Conservation (phyloP, 2,888 invertebrate genomes). For the Mesorhabditis spiculigera region DNA sequence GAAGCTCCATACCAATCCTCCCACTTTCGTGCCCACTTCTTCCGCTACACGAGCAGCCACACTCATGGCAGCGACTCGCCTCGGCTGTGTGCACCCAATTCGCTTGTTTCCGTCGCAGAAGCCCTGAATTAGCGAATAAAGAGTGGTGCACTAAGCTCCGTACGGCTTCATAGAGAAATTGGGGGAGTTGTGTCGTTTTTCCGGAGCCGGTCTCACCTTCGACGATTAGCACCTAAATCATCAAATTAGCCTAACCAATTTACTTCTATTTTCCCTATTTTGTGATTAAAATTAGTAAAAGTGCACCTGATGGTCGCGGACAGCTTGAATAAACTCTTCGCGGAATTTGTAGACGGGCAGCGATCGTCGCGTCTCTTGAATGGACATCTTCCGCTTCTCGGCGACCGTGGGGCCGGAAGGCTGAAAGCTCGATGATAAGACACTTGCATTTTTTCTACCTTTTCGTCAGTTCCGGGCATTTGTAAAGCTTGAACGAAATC, state of each 20-base stretch:
- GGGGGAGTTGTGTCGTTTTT: constrained; percentile 67
- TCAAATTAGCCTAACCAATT: constrained; percentile 11
- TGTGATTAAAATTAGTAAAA: constrained; percentile 3
- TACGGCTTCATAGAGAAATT: constrained; percentile 65
- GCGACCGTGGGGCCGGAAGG: constrained; percentile 35
- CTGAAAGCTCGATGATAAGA: not conserved
- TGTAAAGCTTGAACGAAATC: constrained; percentile 81
- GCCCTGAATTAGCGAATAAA: constrained; percentile 46
- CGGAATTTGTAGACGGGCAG: constrained; percentile 90
- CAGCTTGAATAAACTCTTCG: constrained; percentile 82
- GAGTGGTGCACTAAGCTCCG: constrained; percentile 36
- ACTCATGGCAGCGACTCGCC: constrained; percentile 99
- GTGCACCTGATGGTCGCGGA: constrained; percentile 67
- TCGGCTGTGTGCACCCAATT: constrained; percentile 94
- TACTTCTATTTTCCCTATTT: not conserved
- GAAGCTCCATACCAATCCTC: constrained; percentile 60
- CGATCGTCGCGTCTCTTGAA: constrained; percentile 86
- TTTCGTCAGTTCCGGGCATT: constrained; percentile 62
- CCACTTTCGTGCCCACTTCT: constrained; percentile 93
- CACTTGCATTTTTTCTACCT: constrained; percentile 14
- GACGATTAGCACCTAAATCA: constrained; percentile 54
- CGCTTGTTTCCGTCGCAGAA: constrained; percentile 72
- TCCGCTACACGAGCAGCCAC: constrained; percentile 95
- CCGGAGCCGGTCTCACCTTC: constrained; percentile 72
- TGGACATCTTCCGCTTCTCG: constrained; percentile 63